Conservation (phyloP, 2,797 vertebrate genomes). For the Gastrophryne carolinensis region DNA sequence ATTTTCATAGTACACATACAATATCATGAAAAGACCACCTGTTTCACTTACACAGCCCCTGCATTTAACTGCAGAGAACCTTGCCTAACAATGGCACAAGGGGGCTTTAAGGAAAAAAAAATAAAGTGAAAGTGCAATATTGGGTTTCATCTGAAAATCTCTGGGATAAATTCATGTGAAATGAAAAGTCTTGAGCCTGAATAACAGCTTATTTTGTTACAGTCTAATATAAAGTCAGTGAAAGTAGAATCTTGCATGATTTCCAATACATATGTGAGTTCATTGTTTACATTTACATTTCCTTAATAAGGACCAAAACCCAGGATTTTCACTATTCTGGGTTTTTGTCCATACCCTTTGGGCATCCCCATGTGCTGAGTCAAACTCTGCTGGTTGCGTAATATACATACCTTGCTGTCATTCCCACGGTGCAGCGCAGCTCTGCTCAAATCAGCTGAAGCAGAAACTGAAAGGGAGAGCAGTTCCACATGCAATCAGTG, state of each 20-base stretch:
- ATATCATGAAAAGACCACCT: too few relatives aligned
- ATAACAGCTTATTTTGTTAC: conserved; percentile 47
- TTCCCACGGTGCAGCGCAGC: too few relatives aligned
- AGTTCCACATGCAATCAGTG: too few relatives aligned
- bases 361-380: too few relatives aligned
- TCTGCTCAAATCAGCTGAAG: too few relatives aligned
- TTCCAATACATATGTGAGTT: neutral
- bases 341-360: too few relatives aligned
- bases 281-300: neutral
- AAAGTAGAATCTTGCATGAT: conserved; percentile 26
- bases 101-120: conserved; percentile 59
- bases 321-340: too few relatives aligned
- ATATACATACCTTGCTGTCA: too few relatives aligned
- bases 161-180: conserved; percentile 52
- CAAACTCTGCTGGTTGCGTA: too few relatives aligned
- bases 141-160: conserved; percentile 59
- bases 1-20: too few relatives aligned
- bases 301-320: neutral
- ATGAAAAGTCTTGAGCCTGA: conserved; percentile 44
- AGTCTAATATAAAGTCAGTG: conserved; percentile 25
- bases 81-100: conserved; percentile 48
- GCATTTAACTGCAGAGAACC: too few relatives aligned
- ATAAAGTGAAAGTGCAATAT: conserved; percentile 32
- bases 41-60: neutral
- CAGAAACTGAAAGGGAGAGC: too few relatives aligned